phyloP scores from a whole-genome alignment of 92 coral and sea anemone genomes.

The Galaxea fascicularis region DNA sequence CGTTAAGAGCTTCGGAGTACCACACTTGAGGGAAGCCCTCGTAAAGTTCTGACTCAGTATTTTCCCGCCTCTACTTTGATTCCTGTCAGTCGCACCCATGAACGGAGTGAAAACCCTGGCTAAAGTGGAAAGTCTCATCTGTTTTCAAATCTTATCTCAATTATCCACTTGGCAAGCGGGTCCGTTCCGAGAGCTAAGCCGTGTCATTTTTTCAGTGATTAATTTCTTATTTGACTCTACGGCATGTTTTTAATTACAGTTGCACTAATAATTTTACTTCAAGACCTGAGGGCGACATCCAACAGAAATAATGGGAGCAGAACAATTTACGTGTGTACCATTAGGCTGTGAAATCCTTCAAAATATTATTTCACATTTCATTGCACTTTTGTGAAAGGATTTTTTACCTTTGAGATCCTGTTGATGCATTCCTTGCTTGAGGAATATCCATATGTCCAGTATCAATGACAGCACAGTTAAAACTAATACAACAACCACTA shows the following conservation, averaged over 20 bases:
- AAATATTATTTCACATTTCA: not conserved
- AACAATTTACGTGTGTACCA: not conserved
- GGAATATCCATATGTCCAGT: conserved; percentile 23
- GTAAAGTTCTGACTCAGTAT: too few relatives aligned
- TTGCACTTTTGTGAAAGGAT: not conserved
- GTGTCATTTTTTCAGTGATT: too few relatives aligned
- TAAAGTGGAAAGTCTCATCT: too few relatives aligned
- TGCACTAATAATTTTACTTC: not conserved
- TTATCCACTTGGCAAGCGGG: too few relatives aligned
- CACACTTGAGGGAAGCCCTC: too few relatives aligned
- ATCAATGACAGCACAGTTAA: conserved; percentile 14
- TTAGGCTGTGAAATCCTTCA: not conserved
- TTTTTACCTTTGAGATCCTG: conserved; percentile 8
- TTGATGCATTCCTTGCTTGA: not conserved
- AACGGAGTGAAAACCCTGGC: too few relatives aligned
- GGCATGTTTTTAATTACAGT: not conserved
- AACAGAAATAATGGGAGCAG: not conserved
- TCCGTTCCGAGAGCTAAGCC: too few relatives aligned
- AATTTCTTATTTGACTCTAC: not conserved
- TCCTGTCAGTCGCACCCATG: too few relatives aligned
- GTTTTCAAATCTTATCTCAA: too few relatives aligned
- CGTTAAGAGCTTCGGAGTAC: too few relatives aligned
- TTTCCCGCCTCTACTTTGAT: too few relatives aligned
- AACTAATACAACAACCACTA: conserved; percentile 10
- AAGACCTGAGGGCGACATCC: not conserved